A percentile compares a stretch with the other conserved stretches of the same genome.
These are phyloP conservation scores for Trematocara zebra DNA, from an alignment of 2,113 vertebrate species.

Conservation along the genomic window DNA sequence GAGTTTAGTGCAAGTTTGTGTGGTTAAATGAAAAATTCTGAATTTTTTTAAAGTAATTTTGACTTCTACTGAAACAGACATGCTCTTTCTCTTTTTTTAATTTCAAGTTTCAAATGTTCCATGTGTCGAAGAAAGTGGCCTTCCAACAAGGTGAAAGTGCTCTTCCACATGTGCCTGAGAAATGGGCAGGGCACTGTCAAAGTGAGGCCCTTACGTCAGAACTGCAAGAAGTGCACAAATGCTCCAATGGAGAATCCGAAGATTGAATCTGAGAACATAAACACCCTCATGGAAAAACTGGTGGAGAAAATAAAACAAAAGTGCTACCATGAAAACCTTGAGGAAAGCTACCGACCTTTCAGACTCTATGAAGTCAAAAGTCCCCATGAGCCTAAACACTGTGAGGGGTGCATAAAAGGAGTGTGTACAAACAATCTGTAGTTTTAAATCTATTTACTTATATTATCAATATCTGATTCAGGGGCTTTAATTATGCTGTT, in stretches of 20 bases:
- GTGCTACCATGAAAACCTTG: slow-evolving; percentile 60
- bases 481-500: not conserved
- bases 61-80: not conserved
- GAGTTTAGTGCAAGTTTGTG: not conserved
- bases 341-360: not conserved
- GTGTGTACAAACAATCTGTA: not conserved
- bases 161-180: slow-evolving; percentile 51
- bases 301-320: slow-evolving; percentile 74
- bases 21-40: not conserved
- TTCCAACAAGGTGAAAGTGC: slow-evolving; percentile 66
- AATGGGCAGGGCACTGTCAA: slow-evolving; percentile 10
- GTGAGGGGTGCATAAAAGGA: slow-evolving; percentile 72
- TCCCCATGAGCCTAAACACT: slow-evolving; percentile 69
- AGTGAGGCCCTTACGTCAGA: slow-evolving; percentile 69
- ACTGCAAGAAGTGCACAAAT: slow-evolving; percentile 36
- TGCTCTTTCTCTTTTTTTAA: not conserved
- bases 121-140: slow-evolving; percentile 70
- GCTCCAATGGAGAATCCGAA: slow-evolving; percentile 58
- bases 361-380: not conserved
- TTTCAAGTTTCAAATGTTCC: slow-evolving; percentile 74
- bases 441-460: not conserved
- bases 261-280: slow-evolving; percentile 60
- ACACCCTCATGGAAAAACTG: slow-evolving; percentile 74
- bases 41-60: not conserved
- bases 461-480: not conserved